Conservation (phyloP, 1,140 invertebrate genomes). For the Aphelenchoides fujianensis region DNA sequence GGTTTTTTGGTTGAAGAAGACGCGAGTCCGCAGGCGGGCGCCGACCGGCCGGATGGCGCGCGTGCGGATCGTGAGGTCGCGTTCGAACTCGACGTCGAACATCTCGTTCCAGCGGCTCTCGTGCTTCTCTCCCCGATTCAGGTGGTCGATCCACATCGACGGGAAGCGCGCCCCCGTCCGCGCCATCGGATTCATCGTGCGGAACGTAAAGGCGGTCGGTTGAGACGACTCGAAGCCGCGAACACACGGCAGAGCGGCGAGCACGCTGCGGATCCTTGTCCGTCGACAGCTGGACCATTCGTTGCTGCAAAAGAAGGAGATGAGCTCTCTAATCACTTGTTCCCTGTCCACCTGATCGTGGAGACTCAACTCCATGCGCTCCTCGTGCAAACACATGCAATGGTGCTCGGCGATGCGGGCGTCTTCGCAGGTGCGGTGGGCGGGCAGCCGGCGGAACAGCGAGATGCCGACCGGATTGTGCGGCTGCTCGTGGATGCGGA, state of each 20-base stretch:
- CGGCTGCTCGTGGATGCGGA: neutral
- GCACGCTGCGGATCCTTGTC: neutral
- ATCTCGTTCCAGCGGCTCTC: neutral
- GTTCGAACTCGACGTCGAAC: neutral
- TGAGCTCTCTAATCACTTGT: too few relatives aligned
- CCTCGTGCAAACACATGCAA: neutral
- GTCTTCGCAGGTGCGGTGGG: neutral
- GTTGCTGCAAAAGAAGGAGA: neutral
- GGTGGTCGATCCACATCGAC: neutral
- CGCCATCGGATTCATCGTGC: neutral
- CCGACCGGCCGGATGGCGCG: neutral
- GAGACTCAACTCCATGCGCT: neutral
- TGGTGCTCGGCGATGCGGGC: neutral
- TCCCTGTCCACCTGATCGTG: too few relatives aligned
- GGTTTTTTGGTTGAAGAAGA: neutral
- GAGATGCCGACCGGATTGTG: neutral
- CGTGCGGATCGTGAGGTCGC: neutral
- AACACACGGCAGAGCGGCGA: neutral
- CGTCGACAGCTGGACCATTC: neutral
- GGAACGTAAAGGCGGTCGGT: neutral
- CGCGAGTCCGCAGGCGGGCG: neutral
- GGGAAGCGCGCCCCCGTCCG: neutral
- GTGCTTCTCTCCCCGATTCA: neutral
- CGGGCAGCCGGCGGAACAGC: neutral
- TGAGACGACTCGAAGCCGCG: neutral